Evolutionary conservation across 2,888 invertebrate species (phyloP), one percentile per base, ranked within the genome.

Genomic region (Drosophila seclusa): DNA sequence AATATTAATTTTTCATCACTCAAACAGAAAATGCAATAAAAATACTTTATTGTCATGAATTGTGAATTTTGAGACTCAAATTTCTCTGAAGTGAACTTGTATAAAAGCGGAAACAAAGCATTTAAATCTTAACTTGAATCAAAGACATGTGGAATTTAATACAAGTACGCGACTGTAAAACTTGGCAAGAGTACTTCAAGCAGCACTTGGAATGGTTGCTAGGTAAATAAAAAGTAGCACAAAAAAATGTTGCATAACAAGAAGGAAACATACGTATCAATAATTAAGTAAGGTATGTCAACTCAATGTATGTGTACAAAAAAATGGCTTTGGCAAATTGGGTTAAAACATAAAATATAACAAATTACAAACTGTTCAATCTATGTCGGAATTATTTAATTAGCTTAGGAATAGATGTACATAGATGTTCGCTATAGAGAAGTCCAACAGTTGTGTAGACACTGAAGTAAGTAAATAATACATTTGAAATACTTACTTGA

Each of bases 401-500:
- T 24, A 24, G 45, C 24, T 32, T 32, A 32, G 32, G 10, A 32
- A 10, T 32, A 1, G 4, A 11, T 32, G 11, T 11, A 24, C 24
- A 24, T 24, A 32, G 11, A 11, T 32, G 32, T 5, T 49, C 10
- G 5, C 1, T 27, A 5, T 27, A 10, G 5, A 31, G 29, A 50
- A 50, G 6, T n/a, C 11, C 10, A 24, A 34, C 8, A 24, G 6
- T 5, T n/a, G 5, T 16, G 1, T 27, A 2, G 8, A 42, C 1
- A 21, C 6, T 24, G 21, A 11, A 10, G 2, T 13, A 31, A 1
- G 34, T 16, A 54, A 53, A 49, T 16, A 59, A 0, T 62, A 29
- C 5, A 42, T 34, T 18, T 4, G 1, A 24, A 63, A 68, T 94
- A 97, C 98, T 98, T 94, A 99, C 99, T 99, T 94, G 99, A 99